Conservation (phyloP, 2,797 vertebrate species). For the Sebastes hopkinsi region DNA sequence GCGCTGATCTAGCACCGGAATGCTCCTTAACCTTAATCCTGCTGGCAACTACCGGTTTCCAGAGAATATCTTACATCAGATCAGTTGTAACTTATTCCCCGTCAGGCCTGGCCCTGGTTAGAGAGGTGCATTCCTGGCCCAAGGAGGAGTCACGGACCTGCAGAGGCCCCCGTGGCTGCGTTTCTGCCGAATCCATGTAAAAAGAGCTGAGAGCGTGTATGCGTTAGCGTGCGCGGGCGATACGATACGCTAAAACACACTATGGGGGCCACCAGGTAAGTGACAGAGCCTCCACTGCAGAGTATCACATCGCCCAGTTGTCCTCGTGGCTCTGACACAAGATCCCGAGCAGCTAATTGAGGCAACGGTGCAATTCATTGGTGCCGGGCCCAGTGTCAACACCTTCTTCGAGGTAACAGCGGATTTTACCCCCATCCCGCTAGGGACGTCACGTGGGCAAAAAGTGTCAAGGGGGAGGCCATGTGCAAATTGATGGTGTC, state of each 20-base stretch:
- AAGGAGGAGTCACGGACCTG: constrained; percentile 44
- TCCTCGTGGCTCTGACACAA: constrained; percentile 64
- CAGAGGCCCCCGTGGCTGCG: constrained; percentile 37
- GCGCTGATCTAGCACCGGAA: constrained; percentile 61
- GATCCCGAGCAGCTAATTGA: constrained; percentile 73
- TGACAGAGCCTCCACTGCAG: constrained; percentile 53
- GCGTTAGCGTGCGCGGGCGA: constrained; percentile 31
- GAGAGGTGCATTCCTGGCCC: constrained; percentile 52
- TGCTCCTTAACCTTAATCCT: constrained; percentile 79
- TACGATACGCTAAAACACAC: constrained; percentile 56
- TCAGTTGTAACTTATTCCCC: constrained; percentile 49
- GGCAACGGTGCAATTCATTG: constrained; percentile 64
- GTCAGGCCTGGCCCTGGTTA: constrained; percentile 52
- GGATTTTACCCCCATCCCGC: constrained; percentile 44
- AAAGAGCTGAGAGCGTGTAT: constrained; percentile 56
- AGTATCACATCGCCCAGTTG: constrained; percentile 58
- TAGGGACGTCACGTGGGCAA: constrained; percentile 11
- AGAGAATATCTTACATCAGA: constrained; percentile 69
- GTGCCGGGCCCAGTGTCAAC: constrained; percentile 63
- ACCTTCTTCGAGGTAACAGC: constrained; percentile 63
- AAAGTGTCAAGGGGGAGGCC: constrained; percentile 35
- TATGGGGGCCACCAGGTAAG: constrained; percentile 66
- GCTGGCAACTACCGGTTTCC: constrained; percentile 58
- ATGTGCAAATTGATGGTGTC: constrained; percentile 54
- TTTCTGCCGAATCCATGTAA: constrained; percentile 59